These are phyloP conservation scores for Hypocryptadius cinnamomeus DNA, from an alignment of 2,113 vertebrate genomes.

Conservation along the genomic window DNA sequence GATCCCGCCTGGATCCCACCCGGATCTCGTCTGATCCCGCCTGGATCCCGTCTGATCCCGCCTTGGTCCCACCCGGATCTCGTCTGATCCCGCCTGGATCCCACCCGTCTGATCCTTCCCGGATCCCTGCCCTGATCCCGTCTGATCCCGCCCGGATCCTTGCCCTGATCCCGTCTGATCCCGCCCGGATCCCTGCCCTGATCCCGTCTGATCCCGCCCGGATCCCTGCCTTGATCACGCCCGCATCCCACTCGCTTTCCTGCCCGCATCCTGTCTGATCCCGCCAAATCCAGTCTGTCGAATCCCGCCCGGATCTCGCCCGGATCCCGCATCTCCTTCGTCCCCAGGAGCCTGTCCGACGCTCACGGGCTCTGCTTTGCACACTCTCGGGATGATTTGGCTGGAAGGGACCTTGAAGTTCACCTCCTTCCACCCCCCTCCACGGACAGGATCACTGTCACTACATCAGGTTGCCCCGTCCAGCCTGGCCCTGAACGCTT, in stretches of 20 bases:
- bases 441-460: neutral
- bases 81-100: neutral
- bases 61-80: no score
- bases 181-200: neutral
- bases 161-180: neutral
- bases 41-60: neutral
- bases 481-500: neutral
- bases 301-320: accelerated
- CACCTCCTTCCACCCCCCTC: accelerated
- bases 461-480: neutral
- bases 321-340: accelerated
- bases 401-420: neutral
- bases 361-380: no score
- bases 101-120: neutral
- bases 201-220: no score
- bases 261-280: neutral
- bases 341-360: neutral
- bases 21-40: accelerated
- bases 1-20: neutral
- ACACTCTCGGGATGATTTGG: neutral
- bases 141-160: neutral
- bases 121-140: neutral
- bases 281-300: no score
- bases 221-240: neutral
- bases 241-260: neutral